These are phyloP conservation scores for Drepanosiphum platanoidis DNA, from an alignment of 2,888 invertebrate species.

Conservation along the genomic window DNA sequence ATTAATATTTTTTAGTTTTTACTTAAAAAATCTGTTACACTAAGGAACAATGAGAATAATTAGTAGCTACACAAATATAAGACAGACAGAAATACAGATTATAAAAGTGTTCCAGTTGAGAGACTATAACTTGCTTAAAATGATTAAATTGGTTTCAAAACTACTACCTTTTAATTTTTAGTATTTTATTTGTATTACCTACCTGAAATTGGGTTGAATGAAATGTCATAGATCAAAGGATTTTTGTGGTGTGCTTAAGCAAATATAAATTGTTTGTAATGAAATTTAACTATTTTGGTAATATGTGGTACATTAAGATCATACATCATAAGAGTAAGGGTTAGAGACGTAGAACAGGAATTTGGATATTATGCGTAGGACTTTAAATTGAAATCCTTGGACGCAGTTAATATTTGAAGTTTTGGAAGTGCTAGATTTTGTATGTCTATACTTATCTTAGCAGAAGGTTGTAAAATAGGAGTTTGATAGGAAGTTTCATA, in stretches of 20 bases:
- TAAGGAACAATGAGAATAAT: no score
- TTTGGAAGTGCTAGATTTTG: not conserved
- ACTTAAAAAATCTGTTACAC: no score
- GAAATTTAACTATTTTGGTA: not conserved
- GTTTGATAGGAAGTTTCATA: not conserved
- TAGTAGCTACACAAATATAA: no score
- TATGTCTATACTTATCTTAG: not conserved
- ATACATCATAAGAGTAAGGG: not conserved
- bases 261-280: not conserved
- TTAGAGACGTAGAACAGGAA: not conserved
- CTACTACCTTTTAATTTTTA: no score
- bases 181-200: not conserved
- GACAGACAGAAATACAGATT: not conserved
- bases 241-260: not conserved
- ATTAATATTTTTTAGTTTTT: no score
- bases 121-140: not conserved
- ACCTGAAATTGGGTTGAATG: not conserved
- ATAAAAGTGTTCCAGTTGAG: not conserved
- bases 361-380: not conserved
- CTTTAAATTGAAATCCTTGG: not conserved
- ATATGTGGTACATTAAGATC: not conserved
- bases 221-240: not conserved
- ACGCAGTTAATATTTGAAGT: not conserved
- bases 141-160: no score
- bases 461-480: not conserved